A percentile compares a stretch with the other conserved stretches of the same genome.
These are phyloP conservation scores for Neodontobutis hainanensis DNA, from an alignment of 2,113 vertebrate species.

Conservation along the genomic window DNA sequence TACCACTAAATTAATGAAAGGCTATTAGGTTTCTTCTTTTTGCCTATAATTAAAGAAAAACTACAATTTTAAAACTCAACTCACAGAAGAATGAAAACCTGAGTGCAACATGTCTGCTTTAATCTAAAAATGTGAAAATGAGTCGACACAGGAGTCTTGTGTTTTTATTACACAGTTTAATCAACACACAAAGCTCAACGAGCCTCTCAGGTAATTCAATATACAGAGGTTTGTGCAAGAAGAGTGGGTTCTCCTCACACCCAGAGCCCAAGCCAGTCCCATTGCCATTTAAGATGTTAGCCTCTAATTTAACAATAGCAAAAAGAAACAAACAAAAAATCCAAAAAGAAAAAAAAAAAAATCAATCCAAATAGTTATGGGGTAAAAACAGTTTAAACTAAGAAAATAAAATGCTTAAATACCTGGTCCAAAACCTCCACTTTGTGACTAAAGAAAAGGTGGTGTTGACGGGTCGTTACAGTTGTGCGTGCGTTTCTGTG, in stretches of 20 bases:
- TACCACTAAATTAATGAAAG: no score
- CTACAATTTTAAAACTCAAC: no score
- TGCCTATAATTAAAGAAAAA: no score
- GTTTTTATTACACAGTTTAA: conserved; percentile 99
- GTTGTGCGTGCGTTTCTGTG: conserved; percentile 55
- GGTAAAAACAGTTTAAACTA: conserved; percentile 84
- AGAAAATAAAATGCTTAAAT: conserved; percentile 82
- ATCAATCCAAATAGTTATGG: conserved; percentile 86
- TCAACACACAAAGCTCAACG: conserved; percentile 99
- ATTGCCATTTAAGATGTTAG: conserved; percentile 93
- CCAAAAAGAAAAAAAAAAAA: conserved; percentile 61
- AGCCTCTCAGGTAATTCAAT: conserved; percentile 99
- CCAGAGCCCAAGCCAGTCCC: conserved; percentile 96
- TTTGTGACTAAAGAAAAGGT: conserved; percentile 78
- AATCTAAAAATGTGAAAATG: conserved; percentile 29
- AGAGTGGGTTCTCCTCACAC: conserved; percentile 94
- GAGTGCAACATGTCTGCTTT: background rate
- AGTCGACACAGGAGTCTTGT: conserved; percentile 61
- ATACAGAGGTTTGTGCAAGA: conserved; percentile 97
- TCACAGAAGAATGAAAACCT: no score
- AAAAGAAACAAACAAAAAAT: conserved; percentile 33
- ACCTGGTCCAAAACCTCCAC: conserved; percentile 77
- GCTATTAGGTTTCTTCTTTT: no score
- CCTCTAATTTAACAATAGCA: conserved; percentile 95
- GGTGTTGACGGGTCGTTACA: conserved; percentile 63